phyloP scores from a whole-genome alignment of 2,888 invertebrate genomes.

The Drosophila mayaguana region DNA sequence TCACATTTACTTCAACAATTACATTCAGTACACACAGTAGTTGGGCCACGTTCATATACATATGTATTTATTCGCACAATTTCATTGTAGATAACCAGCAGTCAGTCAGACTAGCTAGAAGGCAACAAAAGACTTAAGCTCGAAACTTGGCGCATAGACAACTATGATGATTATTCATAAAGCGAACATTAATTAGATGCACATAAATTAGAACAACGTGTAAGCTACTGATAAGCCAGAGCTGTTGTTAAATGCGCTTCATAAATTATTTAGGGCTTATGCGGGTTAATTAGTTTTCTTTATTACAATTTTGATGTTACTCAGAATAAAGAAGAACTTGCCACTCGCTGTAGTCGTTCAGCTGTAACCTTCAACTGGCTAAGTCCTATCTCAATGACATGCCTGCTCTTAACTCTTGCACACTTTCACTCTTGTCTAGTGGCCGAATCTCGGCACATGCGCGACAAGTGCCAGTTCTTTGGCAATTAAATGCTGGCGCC shows the following conservation, averaged over 20 bases:
- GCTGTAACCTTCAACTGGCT: constrained; percentile 21
- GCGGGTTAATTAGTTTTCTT: constrained; percentile 21
- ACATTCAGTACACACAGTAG: constrained; percentile 52
- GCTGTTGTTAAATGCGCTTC: constrained; percentile 28
- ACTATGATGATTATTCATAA: constrained; percentile 63
- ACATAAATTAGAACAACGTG: constrained; percentile 67
- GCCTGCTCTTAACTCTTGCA: constrained; percentile 56
- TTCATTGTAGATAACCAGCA: constrained; percentile 53
- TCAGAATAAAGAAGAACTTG: constrained; percentile 12
- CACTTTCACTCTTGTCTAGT: constrained; percentile 67
- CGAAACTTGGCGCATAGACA: constrained; percentile 41
- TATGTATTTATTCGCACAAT: constrained; percentile 64
- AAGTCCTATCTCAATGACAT: constrained; percentile 22
- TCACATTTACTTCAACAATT: constrained; percentile 12
- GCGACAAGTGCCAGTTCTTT: constrained; percentile 40
- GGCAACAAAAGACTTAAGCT: constrained; percentile 70
- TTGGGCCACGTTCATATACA: constrained; percentile 28
- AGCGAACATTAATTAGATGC: constrained; percentile 49
- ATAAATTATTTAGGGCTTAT: constrained; percentile 41
- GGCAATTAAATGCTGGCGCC: constrained; percentile 79
- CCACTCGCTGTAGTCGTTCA: constrained; percentile 1
- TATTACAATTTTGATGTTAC: constrained; percentile 24
- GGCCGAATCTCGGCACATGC: constrained; percentile 10
- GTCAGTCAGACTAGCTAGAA: constrained; percentile 11
- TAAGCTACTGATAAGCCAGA: constrained; percentile 48